These are phyloP conservation scores for Stegastes partitus DNA, from an alignment of 2,113 vertebrate species.

Conservation along the genomic window DNA sequence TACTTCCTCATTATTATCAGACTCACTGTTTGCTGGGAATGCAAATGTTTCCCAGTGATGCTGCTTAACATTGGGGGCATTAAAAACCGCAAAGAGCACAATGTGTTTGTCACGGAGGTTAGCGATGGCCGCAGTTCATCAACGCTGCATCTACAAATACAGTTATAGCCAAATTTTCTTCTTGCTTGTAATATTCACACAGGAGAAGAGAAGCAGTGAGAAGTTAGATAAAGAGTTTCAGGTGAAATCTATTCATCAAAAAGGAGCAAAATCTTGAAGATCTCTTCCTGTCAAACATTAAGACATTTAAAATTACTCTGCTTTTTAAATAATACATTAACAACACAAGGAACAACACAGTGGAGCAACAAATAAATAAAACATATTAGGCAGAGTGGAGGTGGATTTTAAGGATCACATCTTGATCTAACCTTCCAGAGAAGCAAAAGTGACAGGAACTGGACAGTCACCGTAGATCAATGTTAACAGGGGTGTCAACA, in stretches of 20 bases:
- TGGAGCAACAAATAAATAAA: background rate
- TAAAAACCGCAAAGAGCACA: conserved; percentile 1
- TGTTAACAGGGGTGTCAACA: background rate
- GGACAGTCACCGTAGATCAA: background rate
- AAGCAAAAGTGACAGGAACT: background rate
- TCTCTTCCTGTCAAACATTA: background rate
- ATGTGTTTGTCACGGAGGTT: conserved; percentile 1
- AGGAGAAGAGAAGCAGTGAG: background rate
- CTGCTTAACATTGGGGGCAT: conserved; percentile 25
- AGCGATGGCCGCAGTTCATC: background rate
- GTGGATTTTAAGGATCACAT: background rate
- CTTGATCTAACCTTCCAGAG: background rate
- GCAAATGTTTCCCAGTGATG: background rate
- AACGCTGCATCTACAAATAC: background rate
- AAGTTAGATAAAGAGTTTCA: background rate
- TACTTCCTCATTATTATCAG: conserved; percentile 7
- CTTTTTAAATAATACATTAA: background rate
- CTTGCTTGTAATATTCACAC: background rate
- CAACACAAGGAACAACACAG: background rate
- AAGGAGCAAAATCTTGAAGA: background rate
- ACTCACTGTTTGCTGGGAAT: conserved; percentile 11
- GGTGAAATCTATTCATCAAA: background rate
- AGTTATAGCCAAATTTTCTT: background rate
- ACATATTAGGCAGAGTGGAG: background rate
- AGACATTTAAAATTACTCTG: background rate